Base-by-base conservation (phyloP, 1,140 invertebrate species). In the Tetragnatha versicolor region DNA sequence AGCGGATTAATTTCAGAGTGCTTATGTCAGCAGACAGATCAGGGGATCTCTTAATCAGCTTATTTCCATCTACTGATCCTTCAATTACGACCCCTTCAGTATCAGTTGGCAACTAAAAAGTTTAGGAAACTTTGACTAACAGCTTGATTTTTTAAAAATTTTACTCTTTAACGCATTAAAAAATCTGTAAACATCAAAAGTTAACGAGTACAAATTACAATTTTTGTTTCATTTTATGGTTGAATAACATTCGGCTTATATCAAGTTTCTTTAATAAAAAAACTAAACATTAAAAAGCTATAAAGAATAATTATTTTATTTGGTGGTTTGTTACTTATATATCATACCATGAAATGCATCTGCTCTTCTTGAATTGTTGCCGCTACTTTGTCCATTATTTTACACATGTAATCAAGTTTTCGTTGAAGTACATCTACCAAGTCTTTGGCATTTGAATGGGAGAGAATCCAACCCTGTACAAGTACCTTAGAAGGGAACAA, bases 1-100 rank as follows among this genome's bases (percentile, higher is more conserved):
- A 93, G 80, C 92, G 85, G 33, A 94, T 85, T 88, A 95, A 91
- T 85, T 93, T 93, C 7, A 94, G 89, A 85, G 94, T 92, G 81
- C 91, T 91, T 37, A 90, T 90, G 85, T 94, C 93, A 5, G 93
- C 91, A 31, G 89, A 45, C 31, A 79, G 49, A 63, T 65, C 55
- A 14, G 66, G 47, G 39, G 66, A 27, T 39, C 66, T 77, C 25
- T 77, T 77, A 12, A 77, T 77, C 73, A 77, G 65, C 42, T 77
- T 77, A 42, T 66, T 77, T 20, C 73, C 58, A 27, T 77, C 73
- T 31, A 77, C 66, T 9, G 73, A 39, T 14, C 60, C 42, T 65
- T 77, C 73, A 3, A 77, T 25, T 9, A 77, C 14, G n/a, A 35
- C 6, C 14, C 73, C 73, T 42, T 42, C 22, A 29, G 73, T 17